phyloP scores from a whole-genome alignment of 1,140 invertebrate genomes.

The Lordiphosa clarofinis region DNA sequence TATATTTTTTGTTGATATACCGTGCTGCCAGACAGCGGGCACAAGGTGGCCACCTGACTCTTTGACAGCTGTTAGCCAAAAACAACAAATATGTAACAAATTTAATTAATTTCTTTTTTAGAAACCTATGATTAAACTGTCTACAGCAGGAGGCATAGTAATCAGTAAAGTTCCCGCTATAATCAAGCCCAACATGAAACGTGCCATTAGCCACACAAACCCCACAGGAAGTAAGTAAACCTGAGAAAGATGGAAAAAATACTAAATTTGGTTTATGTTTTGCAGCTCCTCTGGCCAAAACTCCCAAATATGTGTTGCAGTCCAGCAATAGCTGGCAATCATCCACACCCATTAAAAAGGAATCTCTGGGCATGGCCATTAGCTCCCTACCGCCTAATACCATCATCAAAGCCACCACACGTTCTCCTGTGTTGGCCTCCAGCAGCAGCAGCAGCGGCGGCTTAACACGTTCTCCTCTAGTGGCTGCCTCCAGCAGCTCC shows the following conservation, averaged over 20 bases:
- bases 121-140: constrained; percentile 30
- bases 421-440: constrained; percentile 7
- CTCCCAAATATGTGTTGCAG: constrained; percentile 55
- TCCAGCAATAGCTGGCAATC: constrained; percentile 21
- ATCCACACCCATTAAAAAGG: constrained; percentile 14
- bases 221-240: constrained; percentile 7
- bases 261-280: background rate
- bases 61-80: constrained; percentile 16
- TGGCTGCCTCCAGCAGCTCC: background rate
- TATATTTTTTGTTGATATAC: constrained; percentile 8
- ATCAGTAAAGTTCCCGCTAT: constrained; percentile 52
- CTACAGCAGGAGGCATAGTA: constrained; percentile 28
- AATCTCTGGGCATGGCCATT: constrained; percentile 53
- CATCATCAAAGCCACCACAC: constrained; percentile 65
- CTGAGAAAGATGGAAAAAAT: background rate
- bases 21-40: constrained; percentile 1
- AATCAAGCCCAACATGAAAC: constrained; percentile 62
- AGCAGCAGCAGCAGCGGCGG: constrained; percentile 11
- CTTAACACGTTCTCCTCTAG: background rate
- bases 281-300: constrained; percentile 27
- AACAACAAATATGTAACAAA: background rate
- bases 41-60: background rate
- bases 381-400: constrained; percentile 68
- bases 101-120: constrained; percentile 4
- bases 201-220: constrained; percentile 5